These are phyloP conservation scores for Actinostola sp. DNA, from an alignment of 92 coral and sea anemone genomes.

Conservation along the genomic window DNA sequence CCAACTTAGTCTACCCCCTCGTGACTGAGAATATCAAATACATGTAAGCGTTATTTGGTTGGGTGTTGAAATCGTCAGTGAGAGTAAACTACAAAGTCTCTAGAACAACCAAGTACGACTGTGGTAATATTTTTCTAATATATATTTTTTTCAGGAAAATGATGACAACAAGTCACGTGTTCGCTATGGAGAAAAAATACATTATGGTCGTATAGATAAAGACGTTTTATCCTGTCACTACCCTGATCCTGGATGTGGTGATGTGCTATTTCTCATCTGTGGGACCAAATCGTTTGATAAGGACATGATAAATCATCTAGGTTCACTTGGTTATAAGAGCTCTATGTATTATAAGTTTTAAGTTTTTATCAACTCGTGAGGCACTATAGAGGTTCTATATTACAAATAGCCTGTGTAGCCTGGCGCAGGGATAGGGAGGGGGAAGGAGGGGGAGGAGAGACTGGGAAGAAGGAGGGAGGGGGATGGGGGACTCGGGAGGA, in stretches of 20 bases:
- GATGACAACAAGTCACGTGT: conserved; percentile 38
- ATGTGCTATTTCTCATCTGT: conserved; percentile 68
- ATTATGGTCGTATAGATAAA: conserved; percentile 66
- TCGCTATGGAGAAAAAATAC: conserved; percentile 69
- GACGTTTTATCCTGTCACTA: conserved; percentile 59
- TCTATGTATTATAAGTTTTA: conserved; percentile 74
- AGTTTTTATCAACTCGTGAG: neutral
- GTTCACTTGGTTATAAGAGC: conserved; percentile 42
- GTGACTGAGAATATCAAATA: too few species aligned
- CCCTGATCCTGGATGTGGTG: conserved; percentile 55
- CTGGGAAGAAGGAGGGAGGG: too few species aligned
- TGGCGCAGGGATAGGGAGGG: too few species aligned
- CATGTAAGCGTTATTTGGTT: too few species aligned
- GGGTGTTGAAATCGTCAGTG: neutral
- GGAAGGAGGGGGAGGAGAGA: too few species aligned
- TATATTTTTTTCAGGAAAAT: conserved; percentile 26
- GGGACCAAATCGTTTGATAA: conserved; percentile 93
- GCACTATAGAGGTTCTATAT: neutral
- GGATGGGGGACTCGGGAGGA: too few species aligned
- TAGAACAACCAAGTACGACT: too few species aligned
- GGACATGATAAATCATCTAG: conserved; percentile 80
- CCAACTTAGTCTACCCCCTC: too few species aligned
- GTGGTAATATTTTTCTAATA: neutral
- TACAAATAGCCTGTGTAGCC: too few species aligned
- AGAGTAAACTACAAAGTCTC: neutral